phyloP scores from a whole-genome alignment of 2,113 vertebrate species.

The Myiozetetes cayanensis region DNA sequence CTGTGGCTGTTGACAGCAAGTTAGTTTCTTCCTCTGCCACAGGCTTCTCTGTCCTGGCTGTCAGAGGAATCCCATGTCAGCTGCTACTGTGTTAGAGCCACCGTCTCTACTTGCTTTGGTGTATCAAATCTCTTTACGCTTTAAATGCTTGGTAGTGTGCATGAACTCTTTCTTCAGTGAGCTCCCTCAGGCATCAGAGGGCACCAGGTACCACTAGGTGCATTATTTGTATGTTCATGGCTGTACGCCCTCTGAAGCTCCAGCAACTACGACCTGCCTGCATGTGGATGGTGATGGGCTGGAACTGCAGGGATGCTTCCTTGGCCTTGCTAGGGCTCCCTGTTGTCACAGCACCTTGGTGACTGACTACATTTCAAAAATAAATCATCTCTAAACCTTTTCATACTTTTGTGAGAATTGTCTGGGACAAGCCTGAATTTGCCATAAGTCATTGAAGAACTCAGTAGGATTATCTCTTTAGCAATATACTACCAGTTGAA shows the following conservation, averaged over 20 bases:
- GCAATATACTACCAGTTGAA: background rate
- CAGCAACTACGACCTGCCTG: accelerated
- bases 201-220: background rate
- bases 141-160: background rate
- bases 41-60: background rate
- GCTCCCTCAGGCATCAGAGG: background rate
- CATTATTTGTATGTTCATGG: accelerated
- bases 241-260: background rate
- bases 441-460: background rate
- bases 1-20: background rate
- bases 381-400: background rate
- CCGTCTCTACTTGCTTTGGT: background rate
- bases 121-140: background rate
- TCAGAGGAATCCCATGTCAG: background rate
- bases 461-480: background rate
- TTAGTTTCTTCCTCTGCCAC: background rate
- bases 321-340: background rate
- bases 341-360: background rate
- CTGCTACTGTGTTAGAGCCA: background rate
- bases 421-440: background rate
- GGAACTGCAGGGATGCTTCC: background rate
- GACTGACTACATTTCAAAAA: background rate
- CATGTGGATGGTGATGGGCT: accelerated
- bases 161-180: background rate
- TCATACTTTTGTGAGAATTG: background rate